These are phyloP conservation scores for Xestia sexstrigata DNA, from an alignment of 2,888 invertebrate genomes.

Conservation along the genomic window DNA sequence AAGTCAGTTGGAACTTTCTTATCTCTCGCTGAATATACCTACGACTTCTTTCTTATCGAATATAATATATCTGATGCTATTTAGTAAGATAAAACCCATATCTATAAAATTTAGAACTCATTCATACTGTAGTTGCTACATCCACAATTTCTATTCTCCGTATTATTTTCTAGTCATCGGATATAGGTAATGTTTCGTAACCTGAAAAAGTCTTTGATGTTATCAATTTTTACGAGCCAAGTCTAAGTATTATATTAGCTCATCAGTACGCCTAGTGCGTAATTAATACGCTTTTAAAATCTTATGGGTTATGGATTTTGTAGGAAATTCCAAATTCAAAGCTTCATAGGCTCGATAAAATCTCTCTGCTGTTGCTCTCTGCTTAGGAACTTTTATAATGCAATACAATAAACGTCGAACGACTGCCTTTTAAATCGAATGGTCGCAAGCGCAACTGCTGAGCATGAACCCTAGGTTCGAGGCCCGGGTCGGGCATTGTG, in stretches of 20 bases:
- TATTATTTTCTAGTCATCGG: neutral
- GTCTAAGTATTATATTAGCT: neutral
- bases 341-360: neutral
- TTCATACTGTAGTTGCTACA: conserved; percentile 1
- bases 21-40: neutral
- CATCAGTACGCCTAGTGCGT: neutral
- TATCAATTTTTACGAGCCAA: neutral
- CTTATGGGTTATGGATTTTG: neutral
- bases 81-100: conserved; percentile 1
- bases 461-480: neutral
- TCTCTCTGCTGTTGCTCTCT: neutral
- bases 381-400: neutral
- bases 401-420: neutral
- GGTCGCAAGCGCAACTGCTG: neutral
- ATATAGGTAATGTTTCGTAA: neutral
- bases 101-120: conserved; percentile 1
- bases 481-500: neutral
- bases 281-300: neutral
- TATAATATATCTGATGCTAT: conserved; percentile 23
- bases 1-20: conserved; percentile 24
- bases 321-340: neutral
- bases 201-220: neutral
- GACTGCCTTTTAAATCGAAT: neutral
- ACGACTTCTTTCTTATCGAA: conserved; percentile 21
- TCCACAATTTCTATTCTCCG: neutral